These are phyloP conservation scores for Rotaria socialis DNA, from an alignment of 2,888 invertebrate species.

Conservation along the genomic window DNA sequence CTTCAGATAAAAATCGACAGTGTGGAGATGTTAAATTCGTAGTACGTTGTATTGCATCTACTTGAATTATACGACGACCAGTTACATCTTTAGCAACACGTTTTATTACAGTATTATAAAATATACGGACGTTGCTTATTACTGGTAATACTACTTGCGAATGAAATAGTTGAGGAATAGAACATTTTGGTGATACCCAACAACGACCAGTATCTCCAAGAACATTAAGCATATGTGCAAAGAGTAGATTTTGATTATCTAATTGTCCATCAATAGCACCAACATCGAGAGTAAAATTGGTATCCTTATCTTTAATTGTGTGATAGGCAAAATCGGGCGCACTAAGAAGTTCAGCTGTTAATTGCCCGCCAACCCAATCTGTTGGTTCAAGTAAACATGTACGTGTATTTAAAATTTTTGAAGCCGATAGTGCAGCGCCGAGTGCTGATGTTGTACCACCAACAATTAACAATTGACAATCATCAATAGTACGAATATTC, in stretches of 20 bases:
- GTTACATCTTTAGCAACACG: background rate
- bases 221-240: constrained; percentile 47
- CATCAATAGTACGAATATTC: too few species aligned
- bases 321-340: constrained; percentile 47
- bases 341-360: constrained; percentile 48
- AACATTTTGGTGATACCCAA: constrained; percentile 48
- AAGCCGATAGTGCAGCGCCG: too few species aligned
- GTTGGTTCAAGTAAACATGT: constrained; percentile 48
- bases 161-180: constrained; percentile 43
- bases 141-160: constrained; percentile 43
- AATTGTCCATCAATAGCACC: constrained; percentile 45
- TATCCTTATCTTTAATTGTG: too few species aligned
- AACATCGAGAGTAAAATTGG: too few species aligned
- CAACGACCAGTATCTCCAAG: constrained; percentile 48
- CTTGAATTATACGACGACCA: constrained; percentile 34
- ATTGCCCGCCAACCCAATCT: constrained; percentile 49
- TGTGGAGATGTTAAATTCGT: constrained; percentile 38
- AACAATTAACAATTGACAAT: too few species aligned
- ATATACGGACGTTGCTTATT: constrained; percentile 19
- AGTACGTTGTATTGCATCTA: constrained; percentile 46
- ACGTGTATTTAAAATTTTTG: too few species aligned
- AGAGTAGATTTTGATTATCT: constrained; percentile 43
- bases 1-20: constrained; percentile 36
- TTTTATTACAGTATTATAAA: constrained; percentile 48
- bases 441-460: too few species aligned